Evolutionary conservation across 2,797 vertebrate species (phyloP).

Genomic region (Xiphorhynchus erythropygius): DNA sequence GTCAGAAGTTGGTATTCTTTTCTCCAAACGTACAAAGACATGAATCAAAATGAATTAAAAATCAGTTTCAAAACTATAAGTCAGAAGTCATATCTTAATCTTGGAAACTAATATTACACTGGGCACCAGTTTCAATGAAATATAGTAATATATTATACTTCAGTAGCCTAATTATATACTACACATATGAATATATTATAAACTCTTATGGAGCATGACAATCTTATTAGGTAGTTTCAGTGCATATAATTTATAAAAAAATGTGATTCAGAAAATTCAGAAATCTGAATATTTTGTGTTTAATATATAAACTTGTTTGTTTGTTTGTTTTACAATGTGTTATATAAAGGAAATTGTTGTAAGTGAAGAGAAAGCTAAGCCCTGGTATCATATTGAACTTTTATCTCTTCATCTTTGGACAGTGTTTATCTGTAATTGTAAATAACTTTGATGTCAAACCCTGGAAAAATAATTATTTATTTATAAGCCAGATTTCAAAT

Average conservation of each 20-base stretch:
- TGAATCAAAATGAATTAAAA: not conserved
- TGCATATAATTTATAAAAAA: not conserved
- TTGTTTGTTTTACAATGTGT: not conserved
- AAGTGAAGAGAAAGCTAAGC: not conserved
- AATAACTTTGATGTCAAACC: not conserved
- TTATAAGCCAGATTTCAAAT: not conserved
- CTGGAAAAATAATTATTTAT: not conserved
- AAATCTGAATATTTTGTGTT: not conserved
- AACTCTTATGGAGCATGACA: not conserved
- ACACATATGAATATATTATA: not conserved
- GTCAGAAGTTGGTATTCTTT: not conserved
- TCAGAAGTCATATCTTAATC: not conserved
- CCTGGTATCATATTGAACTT: not conserved
- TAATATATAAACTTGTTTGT: not conserved
- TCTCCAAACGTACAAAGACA: not conserved
- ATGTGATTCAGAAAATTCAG: not conserved
- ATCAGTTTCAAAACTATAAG: not conserved
- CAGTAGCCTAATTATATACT: not conserved
- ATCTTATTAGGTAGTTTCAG: not conserved
- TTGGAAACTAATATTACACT: not conserved
- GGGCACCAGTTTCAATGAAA: not conserved
- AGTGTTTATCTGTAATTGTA: not conserved
- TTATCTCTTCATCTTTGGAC: not conserved
- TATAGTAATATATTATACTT: not conserved
- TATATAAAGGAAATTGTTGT: not conserved